Conservation (phyloP, 2,888 invertebrate species). For the Agapostemon virescens region DNA sequence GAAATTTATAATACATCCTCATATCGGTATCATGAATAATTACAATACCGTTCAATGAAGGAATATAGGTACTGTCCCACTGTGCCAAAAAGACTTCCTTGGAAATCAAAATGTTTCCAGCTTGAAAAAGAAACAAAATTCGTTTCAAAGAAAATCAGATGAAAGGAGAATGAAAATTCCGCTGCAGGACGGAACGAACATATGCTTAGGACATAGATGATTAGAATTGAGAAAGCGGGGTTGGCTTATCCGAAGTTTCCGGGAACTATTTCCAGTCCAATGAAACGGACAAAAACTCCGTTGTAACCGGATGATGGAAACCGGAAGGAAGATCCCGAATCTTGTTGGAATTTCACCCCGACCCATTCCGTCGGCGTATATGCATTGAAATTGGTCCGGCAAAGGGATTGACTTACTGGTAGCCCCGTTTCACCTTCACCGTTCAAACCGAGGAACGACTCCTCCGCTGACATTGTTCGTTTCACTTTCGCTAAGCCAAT, state of each 20-base stretch:
- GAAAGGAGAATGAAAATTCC: no score
- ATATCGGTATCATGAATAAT: no score
- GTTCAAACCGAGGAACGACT: neutral
- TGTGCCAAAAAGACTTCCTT: no score
- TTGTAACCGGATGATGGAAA: neutral
- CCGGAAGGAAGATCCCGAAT: neutral
- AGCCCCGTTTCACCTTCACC: neutral
- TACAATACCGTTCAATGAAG: no score
- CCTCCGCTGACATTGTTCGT: conserved; percentile 39
- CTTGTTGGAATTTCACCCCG: neutral
- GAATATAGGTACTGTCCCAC: no score
- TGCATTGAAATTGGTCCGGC: neutral
- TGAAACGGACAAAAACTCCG: neutral
- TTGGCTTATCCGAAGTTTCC: neutral
- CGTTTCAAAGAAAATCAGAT: no score
- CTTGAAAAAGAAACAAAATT: no score
- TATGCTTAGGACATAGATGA: no score
- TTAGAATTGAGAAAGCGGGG: neutral
- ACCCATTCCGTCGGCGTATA: neutral
- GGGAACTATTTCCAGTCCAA: no score
- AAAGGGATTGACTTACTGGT: neutral
- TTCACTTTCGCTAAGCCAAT: conserved; percentile 61
- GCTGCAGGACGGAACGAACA: no score
- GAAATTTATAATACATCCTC: no score
- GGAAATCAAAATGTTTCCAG: no score